Conservation (phyloP, 1,140 invertebrate genomes). For the Leptinotarsa texana region DNA sequence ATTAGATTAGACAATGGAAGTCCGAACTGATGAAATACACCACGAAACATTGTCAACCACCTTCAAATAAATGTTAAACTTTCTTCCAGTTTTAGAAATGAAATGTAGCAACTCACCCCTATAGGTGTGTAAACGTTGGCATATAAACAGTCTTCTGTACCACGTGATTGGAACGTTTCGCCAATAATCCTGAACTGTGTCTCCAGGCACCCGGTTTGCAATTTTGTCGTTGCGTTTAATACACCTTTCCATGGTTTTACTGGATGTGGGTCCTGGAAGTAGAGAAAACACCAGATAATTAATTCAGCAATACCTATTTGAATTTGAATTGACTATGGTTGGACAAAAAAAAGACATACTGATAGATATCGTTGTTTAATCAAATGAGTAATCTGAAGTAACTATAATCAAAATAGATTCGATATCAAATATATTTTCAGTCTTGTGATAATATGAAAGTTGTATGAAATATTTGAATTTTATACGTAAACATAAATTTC, state of each 20-base stretch:
- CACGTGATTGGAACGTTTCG: not conserved
- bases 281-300: not conserved
- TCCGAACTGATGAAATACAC: no score
- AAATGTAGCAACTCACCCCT: not conserved
- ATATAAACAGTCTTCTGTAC: constrained; percentile 9
- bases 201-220: not conserved
- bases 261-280: not conserved
- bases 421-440: not conserved
- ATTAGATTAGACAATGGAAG: no score
- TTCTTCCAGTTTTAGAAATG: no score
- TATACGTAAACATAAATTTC: not conserved
- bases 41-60: no score
- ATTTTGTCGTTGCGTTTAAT: not conserved
- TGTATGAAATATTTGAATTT: not conserved
- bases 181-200: not conserved
- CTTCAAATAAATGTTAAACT: no score
- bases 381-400: no score
- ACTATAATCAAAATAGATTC: not conserved
- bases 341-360: no score
- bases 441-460: not conserved
- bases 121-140: constrained; percentile 4
- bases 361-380: no score
- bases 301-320: no score
- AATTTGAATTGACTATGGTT: no score
- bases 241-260: not conserved